Base-by-base conservation (phyloP, 1,140 invertebrate species). In the Melanaphis sacchari region DNA sequence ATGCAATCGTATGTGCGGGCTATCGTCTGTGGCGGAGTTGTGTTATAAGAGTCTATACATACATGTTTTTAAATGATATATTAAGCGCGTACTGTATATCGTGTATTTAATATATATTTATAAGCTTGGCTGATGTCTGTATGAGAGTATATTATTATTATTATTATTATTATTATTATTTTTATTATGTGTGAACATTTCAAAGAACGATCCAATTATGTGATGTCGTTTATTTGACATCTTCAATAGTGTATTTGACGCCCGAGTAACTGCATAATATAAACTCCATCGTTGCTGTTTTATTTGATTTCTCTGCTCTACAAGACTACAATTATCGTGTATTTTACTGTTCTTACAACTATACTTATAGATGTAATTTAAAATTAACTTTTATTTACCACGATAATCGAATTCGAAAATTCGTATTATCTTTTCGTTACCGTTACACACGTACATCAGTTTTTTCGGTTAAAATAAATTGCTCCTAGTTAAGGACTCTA, bases 21-120 rank as follows among this genome's bases (percentile, higher is more conserved):
- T 26, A 4, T 31, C 59, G 59, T 36, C 31, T 76, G 59, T 21
- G 59, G 4, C 31, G 31, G 15, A 76, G 59, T 76, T 15, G 59
- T 76, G n/a, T n/a, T 76, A 76, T 76, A 21, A n/a, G 15, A 76
- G 59, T n/a, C 31, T n/a, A 76, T 76, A 76, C 59, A 76, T 76
- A 76, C n/a, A 76, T 76, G 59, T 76, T 76, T 76, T 76, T 76
- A 76, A 76, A 76, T 76, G 59, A 76, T 76, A 76, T 76, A 76
- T 76, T 76, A 76, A 76, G n/a, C 4, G n/a, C 1, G 59, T 15
- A 76, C n/a, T 36, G 59, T 26, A 5, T 66, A 76, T 76, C 59
- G 59, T 76, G 31, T 66, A 66, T 43, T 43, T 66, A 76, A 76
- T 76, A 76, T 76, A 76, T 76, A 76, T 76, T 76, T 76, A 76